phyloP scores from a whole-genome alignment of 2,888 invertebrate species.

The Idaea biselata region DNA sequence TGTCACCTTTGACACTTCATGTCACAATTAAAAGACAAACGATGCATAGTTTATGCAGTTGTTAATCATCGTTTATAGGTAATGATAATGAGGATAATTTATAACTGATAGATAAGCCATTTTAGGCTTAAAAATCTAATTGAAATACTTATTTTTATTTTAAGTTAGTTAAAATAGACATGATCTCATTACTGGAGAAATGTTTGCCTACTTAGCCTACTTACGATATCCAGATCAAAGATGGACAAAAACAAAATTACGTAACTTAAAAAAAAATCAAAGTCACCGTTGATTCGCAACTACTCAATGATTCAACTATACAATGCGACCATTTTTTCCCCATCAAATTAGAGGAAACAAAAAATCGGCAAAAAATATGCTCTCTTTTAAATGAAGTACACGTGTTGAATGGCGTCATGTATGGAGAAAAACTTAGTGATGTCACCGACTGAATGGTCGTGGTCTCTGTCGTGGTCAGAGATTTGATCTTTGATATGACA shows the following conservation, averaged over 20 bases:
- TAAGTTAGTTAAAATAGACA: background rate
- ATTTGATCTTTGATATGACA: background rate
- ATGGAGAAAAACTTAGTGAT: background rate
- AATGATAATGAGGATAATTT: too few species aligned
- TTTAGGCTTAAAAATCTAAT: slow-evolving; percentile 6
- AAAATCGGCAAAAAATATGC: slow-evolving; percentile 45
- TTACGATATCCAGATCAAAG: background rate
- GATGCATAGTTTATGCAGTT: too few species aligned
- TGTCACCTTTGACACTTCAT: too few species aligned
- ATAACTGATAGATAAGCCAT: slow-evolving; percentile 13
- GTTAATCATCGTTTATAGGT: too few species aligned
- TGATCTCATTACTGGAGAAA: background rate
- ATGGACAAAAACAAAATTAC: background rate
- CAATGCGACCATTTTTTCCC: slow-evolving; percentile 33
- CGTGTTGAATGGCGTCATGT: slow-evolving; percentile 42
- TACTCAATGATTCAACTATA: slow-evolving; percentile 3
- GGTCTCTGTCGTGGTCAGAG: background rate
- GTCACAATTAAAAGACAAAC: too few species aligned
- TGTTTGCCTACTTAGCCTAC: slow-evolving; percentile 2
- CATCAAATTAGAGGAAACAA: slow-evolving; percentile 36
- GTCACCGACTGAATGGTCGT: background rate
- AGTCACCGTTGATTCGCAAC: background rate
- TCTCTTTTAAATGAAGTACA: slow-evolving; percentile 62
- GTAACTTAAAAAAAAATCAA: background rate
- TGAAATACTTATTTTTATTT: background rate